These are phyloP conservation scores for Myripristis jacobus DNA, from an alignment of 2,797 vertebrate genomes.

Conservation along the genomic window DNA sequence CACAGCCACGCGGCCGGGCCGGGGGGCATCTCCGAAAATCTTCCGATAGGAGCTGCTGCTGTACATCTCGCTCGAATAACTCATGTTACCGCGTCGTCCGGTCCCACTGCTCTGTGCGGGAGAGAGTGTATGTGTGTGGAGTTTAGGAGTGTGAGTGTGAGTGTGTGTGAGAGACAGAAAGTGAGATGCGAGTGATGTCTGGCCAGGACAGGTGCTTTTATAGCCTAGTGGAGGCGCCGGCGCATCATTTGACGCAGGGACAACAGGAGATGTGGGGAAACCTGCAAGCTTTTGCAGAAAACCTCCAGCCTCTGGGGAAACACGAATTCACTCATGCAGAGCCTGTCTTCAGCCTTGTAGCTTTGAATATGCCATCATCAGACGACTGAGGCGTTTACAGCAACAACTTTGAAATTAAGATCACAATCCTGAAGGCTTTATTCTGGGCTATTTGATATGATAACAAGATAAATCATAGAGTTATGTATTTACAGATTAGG, in stretches of 20 bases:
- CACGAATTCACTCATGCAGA: conserved; percentile 71
- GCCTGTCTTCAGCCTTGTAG: conserved; percentile 35
- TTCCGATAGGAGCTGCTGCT: conserved; percentile 85
- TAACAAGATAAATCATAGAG: background rate
- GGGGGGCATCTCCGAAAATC: conserved; percentile 85
- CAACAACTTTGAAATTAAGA: background rate
- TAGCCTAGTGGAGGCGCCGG: conserved; percentile 66
- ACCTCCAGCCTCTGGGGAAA: conserved; percentile 68
- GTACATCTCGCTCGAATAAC: conserved; percentile 80
- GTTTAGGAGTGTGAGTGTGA: conserved; percentile 47
- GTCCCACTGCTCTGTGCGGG: conserved; percentile 44
- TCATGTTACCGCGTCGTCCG: conserved; percentile 74
- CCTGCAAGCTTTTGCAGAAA: conserved; percentile 82
- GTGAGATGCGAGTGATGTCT: conserved; percentile 79
- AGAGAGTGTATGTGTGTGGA: conserved; percentile 57
- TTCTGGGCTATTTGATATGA: background rate
- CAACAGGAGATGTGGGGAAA: conserved; percentile 71
- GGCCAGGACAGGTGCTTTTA: conserved; percentile 79
- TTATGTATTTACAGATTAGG: too few species aligned
- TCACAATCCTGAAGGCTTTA: background rate
- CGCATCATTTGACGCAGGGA: conserved; percentile 85
- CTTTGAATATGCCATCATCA: conserved; percentile 31
- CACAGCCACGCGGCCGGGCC: conserved; percentile 74
- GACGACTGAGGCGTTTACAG: background rate
- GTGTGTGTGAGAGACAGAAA: conserved; percentile 61